Evolutionary conservation across 1,140 invertebrate species (phyloP).

Genomic region (Pogonus chalceus): DNA sequence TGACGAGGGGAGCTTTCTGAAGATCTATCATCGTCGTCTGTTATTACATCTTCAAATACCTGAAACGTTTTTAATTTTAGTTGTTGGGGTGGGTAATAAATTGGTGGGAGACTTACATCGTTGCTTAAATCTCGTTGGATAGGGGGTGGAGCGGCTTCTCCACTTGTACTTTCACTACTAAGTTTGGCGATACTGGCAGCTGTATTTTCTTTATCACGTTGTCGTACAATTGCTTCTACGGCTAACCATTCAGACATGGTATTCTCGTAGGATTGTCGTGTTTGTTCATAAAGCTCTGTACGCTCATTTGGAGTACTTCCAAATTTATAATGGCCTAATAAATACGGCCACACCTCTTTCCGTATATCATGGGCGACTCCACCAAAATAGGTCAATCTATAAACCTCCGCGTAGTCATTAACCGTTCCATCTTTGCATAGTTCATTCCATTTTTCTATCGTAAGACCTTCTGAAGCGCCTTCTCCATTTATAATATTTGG

Average conservation of each 20-base stretch:
- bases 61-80: slow-evolving; percentile 16
- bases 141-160: slow-evolving; percentile 27
- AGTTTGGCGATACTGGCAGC: slow-evolving; percentile 52
- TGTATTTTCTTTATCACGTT: slow-evolving; percentile 66
- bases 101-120: slow-evolving; percentile 31
- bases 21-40: slow-evolving; percentile 38
- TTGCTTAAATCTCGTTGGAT: slow-evolving; percentile 31
- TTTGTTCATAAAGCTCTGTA: slow-evolving; percentile 51
- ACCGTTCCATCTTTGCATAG: slow-evolving; percentile 51
- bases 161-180: slow-evolving; percentile 43
- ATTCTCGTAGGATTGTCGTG: slow-evolving; percentile 69
- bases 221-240: slow-evolving; percentile 82
- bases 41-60: slow-evolving; percentile 48
- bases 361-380: slow-evolving; percentile 71
- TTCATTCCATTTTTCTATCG: slow-evolving; percentile 54
- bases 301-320: slow-evolving; percentile 61
- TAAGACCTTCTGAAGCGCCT: slow-evolving; percentile 48
- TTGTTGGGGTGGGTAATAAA: not conserved
- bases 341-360: slow-evolving; percentile 82
- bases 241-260: slow-evolving; percentile 91
- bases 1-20: not conserved
- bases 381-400: slow-evolving; percentile 76
- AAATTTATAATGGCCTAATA: slow-evolving; percentile 79
- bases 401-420: slow-evolving; percentile 59
- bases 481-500: slow-evolving; percentile 44